phyloP scores from a whole-genome alignment of 2,113 vertebrate species.

The Syrmaticus mikado region DNA sequence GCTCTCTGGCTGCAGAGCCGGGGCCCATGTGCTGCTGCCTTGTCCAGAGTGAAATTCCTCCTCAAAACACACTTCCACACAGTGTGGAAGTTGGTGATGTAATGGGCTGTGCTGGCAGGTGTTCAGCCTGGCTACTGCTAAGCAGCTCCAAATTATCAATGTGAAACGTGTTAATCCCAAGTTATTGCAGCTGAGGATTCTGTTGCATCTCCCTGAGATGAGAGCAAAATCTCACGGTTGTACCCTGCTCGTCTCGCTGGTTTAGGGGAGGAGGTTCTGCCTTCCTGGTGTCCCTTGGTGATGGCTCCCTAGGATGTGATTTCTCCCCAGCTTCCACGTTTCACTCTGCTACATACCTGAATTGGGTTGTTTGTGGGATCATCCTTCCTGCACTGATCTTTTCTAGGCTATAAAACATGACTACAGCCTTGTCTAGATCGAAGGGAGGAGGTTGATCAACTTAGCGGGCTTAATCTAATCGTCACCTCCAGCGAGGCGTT shows the following conservation, averaged over 20 bases:
- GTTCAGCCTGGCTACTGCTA: background rate
- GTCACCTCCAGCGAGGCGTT: background rate
- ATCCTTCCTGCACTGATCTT: rapidly evolving
- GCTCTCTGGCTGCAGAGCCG: rapidly evolving
- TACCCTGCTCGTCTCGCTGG: rapidly evolving
- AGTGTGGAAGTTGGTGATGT: too few species aligned
- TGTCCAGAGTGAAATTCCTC: background rate
- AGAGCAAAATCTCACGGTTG: rapidly evolving
- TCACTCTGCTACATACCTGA: rapidly evolving
- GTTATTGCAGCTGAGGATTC: rapidly evolving
- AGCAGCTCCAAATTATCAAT: rapidly evolving
- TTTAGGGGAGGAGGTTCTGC: background rate
- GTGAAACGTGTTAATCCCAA: rapidly evolving
- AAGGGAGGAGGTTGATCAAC: background rate
- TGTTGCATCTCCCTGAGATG: rapidly evolving
- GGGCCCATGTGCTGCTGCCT: rapidly evolving
- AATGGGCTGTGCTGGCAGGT: rapidly evolving
- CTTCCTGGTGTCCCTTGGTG: background rate
- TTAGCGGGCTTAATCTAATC: background rate
- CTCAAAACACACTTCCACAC: rapidly evolving
- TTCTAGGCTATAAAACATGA: rapidly evolving
- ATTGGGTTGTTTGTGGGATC: rapidly evolving
- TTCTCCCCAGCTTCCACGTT: background rate
- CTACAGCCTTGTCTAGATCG: background rate
- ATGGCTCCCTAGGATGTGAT: background rate